Conservation (phyloP, 2,113 vertebrate species). For the Onychostoma macrolepis region DNA sequence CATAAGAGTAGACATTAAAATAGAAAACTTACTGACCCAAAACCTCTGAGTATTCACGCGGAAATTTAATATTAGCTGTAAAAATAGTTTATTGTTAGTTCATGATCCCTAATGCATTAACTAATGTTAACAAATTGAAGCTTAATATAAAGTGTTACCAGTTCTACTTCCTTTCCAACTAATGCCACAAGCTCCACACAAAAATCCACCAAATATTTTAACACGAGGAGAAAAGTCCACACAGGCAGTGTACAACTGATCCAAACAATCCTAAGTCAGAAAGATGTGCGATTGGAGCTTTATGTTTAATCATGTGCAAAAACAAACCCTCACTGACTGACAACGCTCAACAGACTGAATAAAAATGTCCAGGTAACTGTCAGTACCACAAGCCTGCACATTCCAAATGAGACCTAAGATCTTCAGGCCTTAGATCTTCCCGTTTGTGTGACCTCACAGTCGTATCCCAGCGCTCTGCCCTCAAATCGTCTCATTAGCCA, state of each 20-base stretch:
- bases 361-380: not conserved
- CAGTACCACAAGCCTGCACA: not conserved
- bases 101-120: not conserved
- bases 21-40: not conserved
- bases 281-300: constrained; percentile 60
- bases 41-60: not conserved
- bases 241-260: constrained; percentile 57
- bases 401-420: constrained; percentile 31
- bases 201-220: constrained; percentile 32
- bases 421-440: not conserved
- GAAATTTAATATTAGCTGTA: not conserved
- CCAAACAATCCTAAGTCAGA: constrained; percentile 48
- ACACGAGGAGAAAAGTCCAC: constrained; percentile 53
- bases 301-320: constrained; percentile 57
- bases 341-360: constrained; percentile 3
- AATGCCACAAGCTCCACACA: constrained; percentile 55
- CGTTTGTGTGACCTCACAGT: not conserved
- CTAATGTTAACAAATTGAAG: not conserved
- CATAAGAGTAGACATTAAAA: not conserved
- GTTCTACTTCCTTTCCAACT: constrained; percentile 35
- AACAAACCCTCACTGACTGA: not conserved
- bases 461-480: not conserved
- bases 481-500: constrained; percentile 85
- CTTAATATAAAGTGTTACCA: constrained; percentile 1
- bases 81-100: not conserved